Percentiles rank a stretch among this genome's conserved stretches.
These are phyloP conservation scores for Lota lota DNA, from an alignment of 2,113 vertebrate genomes.

Conservation along the genomic window DNA sequence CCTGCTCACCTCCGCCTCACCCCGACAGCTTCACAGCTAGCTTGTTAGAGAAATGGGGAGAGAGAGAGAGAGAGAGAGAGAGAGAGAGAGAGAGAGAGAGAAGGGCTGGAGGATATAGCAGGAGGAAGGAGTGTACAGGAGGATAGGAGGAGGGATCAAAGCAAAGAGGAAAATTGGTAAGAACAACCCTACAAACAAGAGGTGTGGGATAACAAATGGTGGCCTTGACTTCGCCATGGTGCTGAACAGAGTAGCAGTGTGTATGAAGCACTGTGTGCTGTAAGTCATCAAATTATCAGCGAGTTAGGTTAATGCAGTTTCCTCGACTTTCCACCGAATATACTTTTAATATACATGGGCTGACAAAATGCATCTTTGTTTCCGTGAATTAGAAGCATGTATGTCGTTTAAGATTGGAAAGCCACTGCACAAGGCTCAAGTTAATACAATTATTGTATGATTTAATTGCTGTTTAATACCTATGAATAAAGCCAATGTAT, in stretches of 20 bases:
- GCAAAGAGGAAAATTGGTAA: conserved; percentile 39
- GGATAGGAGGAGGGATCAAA: conserved; percentile 23
- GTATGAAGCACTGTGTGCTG: no score
- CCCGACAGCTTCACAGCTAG: conserved; percentile 49
- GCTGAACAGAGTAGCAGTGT: no score
- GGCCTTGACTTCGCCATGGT: no score
- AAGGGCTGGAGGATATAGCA: background rate
- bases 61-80: conserved; percentile 34
- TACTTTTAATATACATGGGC: background rate
- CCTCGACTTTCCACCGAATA: no score
- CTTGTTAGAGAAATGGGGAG: conserved; percentile 64
- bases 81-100: conserved; percentile 47
- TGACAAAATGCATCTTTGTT: background rate
- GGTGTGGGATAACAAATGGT: conserved; percentile 38
- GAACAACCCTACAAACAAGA: conserved; percentile 56
- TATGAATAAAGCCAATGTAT: conserved; percentile 66
- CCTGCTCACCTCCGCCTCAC: conserved; percentile 57
- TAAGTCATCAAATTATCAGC: no score
- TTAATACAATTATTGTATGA: conserved; percentile 65
- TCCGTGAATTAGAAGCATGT: background rate
- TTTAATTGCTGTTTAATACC: conserved; percentile 74
- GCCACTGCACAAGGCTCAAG: conserved; percentile 46
- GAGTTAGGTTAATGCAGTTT: no score
- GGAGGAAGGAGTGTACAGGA: conserved; percentile 31
- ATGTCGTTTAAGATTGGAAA: conserved; percentile 34